phyloP scores from a whole-genome alignment of 2,113 vertebrate species.

The Mobula birostris region DNA sequence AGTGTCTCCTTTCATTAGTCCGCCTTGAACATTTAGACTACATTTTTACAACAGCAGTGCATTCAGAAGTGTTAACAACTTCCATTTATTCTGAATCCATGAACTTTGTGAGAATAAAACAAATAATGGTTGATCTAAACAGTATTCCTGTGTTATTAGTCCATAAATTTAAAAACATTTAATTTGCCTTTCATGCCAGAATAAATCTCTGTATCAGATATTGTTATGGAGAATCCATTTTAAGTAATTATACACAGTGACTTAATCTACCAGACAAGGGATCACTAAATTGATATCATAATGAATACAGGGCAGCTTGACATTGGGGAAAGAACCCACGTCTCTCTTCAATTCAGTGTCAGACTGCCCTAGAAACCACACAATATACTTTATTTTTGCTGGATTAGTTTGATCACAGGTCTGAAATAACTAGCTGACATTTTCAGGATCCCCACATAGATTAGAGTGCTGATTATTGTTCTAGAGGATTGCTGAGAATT shows the following conservation, averaged over 20 bases:
- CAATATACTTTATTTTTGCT: background rate
- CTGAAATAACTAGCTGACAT: background rate
- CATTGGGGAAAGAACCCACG: conserved; percentile 25
- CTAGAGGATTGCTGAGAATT: background rate
- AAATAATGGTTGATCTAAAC: background rate
- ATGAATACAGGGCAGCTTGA: conserved; percentile 4
- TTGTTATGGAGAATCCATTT: background rate
- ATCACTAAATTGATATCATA: background rate
- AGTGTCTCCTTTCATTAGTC: conserved; percentile 20
- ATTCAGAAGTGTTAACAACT: background rate
- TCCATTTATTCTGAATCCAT: background rate
- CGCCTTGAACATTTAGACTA: background rate
- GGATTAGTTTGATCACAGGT: background rate
- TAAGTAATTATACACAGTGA: background rate
- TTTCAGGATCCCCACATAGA: background rate
- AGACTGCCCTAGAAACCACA: background rate
- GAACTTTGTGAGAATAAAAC: background rate
- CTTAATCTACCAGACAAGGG: background rate
- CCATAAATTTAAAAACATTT: background rate
- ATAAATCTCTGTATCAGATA: background rate
- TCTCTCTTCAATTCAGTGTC: background rate
- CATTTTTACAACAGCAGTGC: background rate
- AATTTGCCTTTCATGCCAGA: background rate
- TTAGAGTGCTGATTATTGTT: background rate
- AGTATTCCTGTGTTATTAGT: background rate